phyloP scores from a whole-genome alignment of 1,140 invertebrate genomes.

The Parapsyche elsis region DNA sequence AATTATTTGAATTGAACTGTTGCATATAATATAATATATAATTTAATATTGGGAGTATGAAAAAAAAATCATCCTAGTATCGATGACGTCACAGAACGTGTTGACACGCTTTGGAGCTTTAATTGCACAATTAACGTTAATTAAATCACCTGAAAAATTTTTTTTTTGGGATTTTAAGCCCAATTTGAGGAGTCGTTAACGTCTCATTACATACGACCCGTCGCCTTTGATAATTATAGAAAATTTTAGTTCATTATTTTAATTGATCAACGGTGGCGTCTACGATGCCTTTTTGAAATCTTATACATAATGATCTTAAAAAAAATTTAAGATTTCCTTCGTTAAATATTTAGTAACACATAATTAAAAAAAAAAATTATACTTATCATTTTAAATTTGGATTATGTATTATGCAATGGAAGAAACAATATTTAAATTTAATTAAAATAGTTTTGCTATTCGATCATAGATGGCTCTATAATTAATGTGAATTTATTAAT shows the following conservation, averaged over 20 bases:
- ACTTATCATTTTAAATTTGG: no score
- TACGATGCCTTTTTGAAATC: background rate
- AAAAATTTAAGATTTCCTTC: no score
- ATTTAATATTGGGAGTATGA: no score
- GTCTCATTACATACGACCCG: background rate
- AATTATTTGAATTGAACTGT: no score
- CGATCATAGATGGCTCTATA: background rate
- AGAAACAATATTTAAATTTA: background rate
- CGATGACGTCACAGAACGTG: background rate
- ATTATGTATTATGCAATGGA: no score
- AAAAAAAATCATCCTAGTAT: no score
- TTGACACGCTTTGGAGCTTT: background rate
- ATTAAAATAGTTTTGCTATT: constrained; percentile 16
- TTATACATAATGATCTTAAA: no score
- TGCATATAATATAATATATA: no score
- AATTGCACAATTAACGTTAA: background rate
- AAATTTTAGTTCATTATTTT: background rate
- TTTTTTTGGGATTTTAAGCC: background rate
- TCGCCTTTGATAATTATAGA: background rate
- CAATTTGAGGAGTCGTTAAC: background rate
- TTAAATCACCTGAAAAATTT: background rate
- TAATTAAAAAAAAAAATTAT: no score
- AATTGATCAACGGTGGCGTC: background rate
- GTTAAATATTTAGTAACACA: no score
- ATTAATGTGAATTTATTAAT: no score